A percentile compares a stretch with the other conserved stretches of the same genome.
Evolutionary conservation across 2,888 invertebrate genomes (phyloP).

Genomic region (Nomada ferruginata): DNA sequence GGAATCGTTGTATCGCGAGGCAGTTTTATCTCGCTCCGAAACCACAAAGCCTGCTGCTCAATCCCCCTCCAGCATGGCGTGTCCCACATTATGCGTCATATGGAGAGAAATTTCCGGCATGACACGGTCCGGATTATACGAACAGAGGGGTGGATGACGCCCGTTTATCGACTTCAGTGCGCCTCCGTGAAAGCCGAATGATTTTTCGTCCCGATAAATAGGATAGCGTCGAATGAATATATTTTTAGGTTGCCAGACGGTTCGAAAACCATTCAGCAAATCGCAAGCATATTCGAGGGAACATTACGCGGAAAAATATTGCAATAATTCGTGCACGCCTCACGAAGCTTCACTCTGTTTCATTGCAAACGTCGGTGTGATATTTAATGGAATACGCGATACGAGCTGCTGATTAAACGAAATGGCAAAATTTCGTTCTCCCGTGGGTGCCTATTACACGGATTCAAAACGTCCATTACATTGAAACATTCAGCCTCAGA

Average conservation of each 20-base stretch:
- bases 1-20: conserved; percentile 63
- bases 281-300: not conserved
- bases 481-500: not conserved
- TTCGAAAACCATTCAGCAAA: not conserved
- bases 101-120: conserved; percentile 62
- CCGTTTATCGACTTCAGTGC: not conserved
- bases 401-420: not conserved
- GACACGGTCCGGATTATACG: conserved; percentile 55
- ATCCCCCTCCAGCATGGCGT: conserved; percentile 26
- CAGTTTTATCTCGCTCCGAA: conserved; percentile 69
- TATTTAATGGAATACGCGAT: not conserved
- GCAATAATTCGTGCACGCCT: not conserved
- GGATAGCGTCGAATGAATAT: not conserved
- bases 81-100: conserved; percentile 57
- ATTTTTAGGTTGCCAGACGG: not conserved
- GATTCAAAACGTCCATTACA: not conserved
- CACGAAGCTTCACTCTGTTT: not conserved
- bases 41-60: conserved; percentile 39
- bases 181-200: not conserved
- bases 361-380: not conserved
- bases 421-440: not conserved
- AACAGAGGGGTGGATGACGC: conserved; percentile 34
- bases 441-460: not conserved
- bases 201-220: conserved; percentile 2
- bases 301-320: not conserved